Evolutionary conservation across 2,888 invertebrate genomes (phyloP).

Genomic region (Conops quadrifasciatus): DNA sequence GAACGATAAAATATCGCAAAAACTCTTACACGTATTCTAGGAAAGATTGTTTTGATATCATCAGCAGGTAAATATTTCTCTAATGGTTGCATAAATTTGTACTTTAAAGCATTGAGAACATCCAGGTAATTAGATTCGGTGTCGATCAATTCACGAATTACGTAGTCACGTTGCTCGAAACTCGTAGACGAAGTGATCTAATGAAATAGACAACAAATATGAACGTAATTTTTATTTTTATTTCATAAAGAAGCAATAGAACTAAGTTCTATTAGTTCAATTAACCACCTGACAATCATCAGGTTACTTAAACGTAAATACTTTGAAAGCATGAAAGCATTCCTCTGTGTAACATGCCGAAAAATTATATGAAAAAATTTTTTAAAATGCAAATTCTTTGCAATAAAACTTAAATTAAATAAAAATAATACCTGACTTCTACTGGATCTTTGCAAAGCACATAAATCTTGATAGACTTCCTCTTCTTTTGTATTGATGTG

Average conservation of each 20-base stretch:
- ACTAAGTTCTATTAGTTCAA: background rate
- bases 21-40: constrained; percentile 80
- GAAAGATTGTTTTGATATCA: constrained; percentile 84
- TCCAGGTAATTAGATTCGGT: constrained; percentile 97
- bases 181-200: constrained; percentile 67
- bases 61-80: constrained; percentile 75
- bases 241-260: background rate
- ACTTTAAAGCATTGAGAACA: constrained; percentile 84
- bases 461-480: constrained; percentile 94
- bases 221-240: background rate
- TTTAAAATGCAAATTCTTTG: background rate
- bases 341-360: background rate
- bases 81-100: constrained; percentile 82
- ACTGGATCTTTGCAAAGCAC: constrained; percentile 73
- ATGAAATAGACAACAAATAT: constrained; percentile 34
- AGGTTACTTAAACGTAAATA: too few species aligned
- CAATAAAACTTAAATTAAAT: constrained; percentile 17
- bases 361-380: background rate
- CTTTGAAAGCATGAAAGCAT: background rate
- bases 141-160: constrained; percentile 91
- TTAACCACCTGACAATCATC: background rate
- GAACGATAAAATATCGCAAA: background rate
- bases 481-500: constrained; percentile 74
- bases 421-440: constrained; percentile 66
- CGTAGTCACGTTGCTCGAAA: constrained; percentile 90